Conservation (phyloP, 2,797 vertebrate species). For the Ctenochaetus hawaiiensis region DNA sequence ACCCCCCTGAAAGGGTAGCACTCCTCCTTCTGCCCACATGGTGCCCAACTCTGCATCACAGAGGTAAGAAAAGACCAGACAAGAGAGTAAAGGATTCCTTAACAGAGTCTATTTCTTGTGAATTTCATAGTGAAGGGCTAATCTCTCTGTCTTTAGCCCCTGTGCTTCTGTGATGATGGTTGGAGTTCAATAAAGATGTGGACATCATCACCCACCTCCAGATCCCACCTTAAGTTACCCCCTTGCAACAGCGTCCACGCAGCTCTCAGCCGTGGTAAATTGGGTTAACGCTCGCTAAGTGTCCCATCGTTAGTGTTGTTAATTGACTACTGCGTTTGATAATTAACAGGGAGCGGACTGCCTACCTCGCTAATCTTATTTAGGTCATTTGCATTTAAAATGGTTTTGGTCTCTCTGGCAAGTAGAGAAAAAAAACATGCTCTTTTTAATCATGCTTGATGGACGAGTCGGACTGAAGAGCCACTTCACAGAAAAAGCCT, state of each 20-base stretch:
- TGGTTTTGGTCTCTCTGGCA: constrained; percentile 79
- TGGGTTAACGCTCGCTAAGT: constrained; percentile 85
- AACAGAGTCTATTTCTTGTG: constrained; percentile 20
- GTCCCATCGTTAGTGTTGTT: constrained; percentile 84
- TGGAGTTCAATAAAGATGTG: constrained; percentile 34
- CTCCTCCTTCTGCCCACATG: constrained; percentile 56
- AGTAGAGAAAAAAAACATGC: constrained; percentile 33
- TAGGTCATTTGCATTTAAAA: constrained; percentile 87
- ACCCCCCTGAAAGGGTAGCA: constrained; percentile 58
- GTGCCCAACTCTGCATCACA: constrained; percentile 30
- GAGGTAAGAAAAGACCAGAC: not conserved
- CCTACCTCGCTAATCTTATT: constrained; percentile 85
- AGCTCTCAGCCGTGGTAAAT: constrained; percentile 75
- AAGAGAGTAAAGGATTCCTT: not conserved
- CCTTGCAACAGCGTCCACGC: constrained; percentile 66
- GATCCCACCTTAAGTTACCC: constrained; percentile 67
- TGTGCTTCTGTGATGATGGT: constrained; percentile 20
- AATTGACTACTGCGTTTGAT: constrained; percentile 85
- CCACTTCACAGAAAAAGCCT: constrained; percentile 39
- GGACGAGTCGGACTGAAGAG: constrained; percentile 34
- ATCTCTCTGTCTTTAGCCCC: constrained; percentile 29
- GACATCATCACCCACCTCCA: constrained; percentile 8
- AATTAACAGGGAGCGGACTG: constrained; percentile 84
- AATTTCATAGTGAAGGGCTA: constrained; percentile 6
- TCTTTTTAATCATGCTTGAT: constrained; percentile 55